Conservation (phyloP, 2,113 vertebrate species). For the Nerophis ophidion region DNA sequence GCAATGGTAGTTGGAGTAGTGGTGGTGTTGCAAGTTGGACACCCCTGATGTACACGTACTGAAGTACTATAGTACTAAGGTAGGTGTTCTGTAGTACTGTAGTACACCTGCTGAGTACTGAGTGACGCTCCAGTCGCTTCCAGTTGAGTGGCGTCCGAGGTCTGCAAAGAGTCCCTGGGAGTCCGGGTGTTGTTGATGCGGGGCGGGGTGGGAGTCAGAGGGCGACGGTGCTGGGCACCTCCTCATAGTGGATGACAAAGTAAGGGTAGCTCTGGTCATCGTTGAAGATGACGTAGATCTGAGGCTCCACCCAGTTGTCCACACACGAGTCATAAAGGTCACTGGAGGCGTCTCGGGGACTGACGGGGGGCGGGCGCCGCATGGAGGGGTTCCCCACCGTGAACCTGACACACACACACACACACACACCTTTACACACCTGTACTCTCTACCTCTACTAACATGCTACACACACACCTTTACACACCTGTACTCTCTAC, state of each 20-base stretch:
- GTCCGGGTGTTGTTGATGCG: slow-evolving; percentile 16
- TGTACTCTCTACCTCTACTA: no score
- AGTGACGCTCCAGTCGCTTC: slow-evolving; percentile 43
- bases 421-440: no score
- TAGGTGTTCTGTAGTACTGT: no score
- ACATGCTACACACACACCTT: no score
- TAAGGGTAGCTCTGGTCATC: slow-evolving; percentile 99
- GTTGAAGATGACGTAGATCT: slow-evolving; percentile 99
- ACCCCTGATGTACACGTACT: no score
- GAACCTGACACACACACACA: no score
- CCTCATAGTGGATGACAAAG: slow-evolving; percentile 97
- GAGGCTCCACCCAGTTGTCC: slow-evolving; percentile 97
- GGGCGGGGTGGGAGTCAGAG: slow-evolving; percentile 74
- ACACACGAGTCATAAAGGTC: slow-evolving; percentile 98
- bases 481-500: no score
- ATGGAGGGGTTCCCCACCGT: slow-evolving; percentile 92
- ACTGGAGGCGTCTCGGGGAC: slow-evolving; percentile 85
- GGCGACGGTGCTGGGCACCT: slow-evolving; percentile 87
- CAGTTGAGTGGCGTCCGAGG: slow-evolving; percentile 27
- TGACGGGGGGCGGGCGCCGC: slow-evolving; percentile 90
- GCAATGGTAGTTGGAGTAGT: no score
- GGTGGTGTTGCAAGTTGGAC: no score
- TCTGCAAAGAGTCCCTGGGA: slow-evolving; percentile 28
- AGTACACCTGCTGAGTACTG: not conserved
- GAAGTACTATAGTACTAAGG: no score